Evolutionary conservation across 1,140 invertebrate genomes (phyloP), one percentile per base, ranked within the genome.

Genomic region (Leptinotarsa undecemlineata): DNA sequence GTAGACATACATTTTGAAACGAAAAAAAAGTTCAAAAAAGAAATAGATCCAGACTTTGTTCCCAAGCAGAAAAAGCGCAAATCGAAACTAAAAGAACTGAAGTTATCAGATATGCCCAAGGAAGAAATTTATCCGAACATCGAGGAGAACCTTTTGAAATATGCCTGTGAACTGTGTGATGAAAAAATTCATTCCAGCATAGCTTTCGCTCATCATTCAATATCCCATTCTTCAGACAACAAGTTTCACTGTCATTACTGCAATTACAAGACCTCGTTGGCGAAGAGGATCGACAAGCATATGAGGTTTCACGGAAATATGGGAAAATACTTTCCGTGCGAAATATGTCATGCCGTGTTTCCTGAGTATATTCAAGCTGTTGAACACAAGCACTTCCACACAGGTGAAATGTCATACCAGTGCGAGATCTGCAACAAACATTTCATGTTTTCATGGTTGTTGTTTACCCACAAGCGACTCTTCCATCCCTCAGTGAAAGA

Each of bases 401-500:
- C 87, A 0, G 88, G 88, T 0, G 85, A 88, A 70, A 88, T 88
- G 71, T 89, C 90, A 0, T 91, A 87, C 78, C 82, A 86, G 14
- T 92, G 91, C 77, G 84, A 89, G 68, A 82, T 89, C 4, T 92
- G 91, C 80, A 89, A 88, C 0, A 88, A 88, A 72, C 78, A 82
- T 73, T 83, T 82, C 71, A 82, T 81, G 80, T 82, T 82, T 67
- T 81, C 81, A 3, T 83, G 81, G 81, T 76, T 82, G 66, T 57
- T 83, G 15, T 79, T 78, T 14, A 79, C 82, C 5, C 82, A 83
- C 69, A 68, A 77, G 3, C 75, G 81, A 61, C 71, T 79, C 5
- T 76, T 79, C 51, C 80, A 81, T 63, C 75, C 77, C 68, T 77
- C 79, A 21, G 74, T 80, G 1, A 76, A 76, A 47, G 77, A 76